Conservation (phyloP, 2,888 invertebrate genomes). For the Macropis europaea region DNA sequence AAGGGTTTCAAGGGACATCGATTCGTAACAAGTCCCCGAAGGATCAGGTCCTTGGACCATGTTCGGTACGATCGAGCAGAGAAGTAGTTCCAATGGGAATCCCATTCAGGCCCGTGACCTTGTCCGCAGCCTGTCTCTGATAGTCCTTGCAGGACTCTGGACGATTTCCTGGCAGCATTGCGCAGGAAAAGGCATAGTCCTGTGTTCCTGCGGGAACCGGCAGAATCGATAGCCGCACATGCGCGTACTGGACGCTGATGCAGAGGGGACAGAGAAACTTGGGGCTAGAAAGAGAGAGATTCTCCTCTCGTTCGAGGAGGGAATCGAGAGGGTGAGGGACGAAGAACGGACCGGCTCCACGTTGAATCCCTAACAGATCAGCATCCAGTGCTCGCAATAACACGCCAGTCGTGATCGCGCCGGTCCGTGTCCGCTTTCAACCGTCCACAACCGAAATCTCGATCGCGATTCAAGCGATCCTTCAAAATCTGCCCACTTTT, state of each 20-base stretch:
- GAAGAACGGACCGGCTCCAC: slow-evolving; percentile 69
- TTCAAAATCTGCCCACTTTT: neutral
- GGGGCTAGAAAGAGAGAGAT: slow-evolving; percentile 19
- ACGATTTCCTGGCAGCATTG: slow-evolving; percentile 47
- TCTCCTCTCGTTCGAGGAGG: slow-evolving; percentile 49
- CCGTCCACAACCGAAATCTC: slow-evolving; percentile 39
- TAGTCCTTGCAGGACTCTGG: slow-evolving; percentile 46
- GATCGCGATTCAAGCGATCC: neutral
- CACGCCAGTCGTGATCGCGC: slow-evolving; percentile 65
- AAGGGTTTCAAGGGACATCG: too few relatives aligned
- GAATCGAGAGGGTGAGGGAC: slow-evolving; percentile 61
- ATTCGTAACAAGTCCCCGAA: too few relatives aligned
- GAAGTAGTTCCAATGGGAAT: too few relatives aligned
- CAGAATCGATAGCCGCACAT: slow-evolving; percentile 78
- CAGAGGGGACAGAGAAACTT: slow-evolving; percentile 37
- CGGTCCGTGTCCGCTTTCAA: slow-evolving; percentile 45
- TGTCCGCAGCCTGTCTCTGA: slow-evolving; percentile 9
- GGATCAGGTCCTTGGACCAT: too few relatives aligned
- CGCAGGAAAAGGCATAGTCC: slow-evolving; percentile 57
- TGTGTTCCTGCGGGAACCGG: slow-evolving; percentile 66
- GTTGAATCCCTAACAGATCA: slow-evolving; percentile 77
- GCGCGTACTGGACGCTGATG: slow-evolving; percentile 63
- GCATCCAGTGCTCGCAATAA: slow-evolving; percentile 75
- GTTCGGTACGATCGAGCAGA: too few relatives aligned
- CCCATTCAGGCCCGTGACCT: neutral